Evolutionary conservation across 2,888 invertebrate genomes (phyloP).

Genomic region (Psococerastis gibbosa): DNA sequence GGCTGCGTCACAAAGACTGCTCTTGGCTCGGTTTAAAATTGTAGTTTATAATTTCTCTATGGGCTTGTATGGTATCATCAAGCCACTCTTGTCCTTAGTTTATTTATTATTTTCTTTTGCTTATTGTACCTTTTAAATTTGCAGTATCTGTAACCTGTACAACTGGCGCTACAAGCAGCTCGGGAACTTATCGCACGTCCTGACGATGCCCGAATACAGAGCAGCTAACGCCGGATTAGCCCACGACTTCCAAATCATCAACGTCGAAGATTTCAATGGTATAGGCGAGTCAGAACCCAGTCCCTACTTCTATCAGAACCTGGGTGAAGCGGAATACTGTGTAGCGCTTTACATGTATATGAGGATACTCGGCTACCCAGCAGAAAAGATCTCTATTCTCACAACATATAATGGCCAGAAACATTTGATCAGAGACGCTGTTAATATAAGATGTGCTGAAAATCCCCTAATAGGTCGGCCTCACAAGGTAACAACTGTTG

Average conservation of each 20-base stretch:
- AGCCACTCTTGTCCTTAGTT: too few relatives aligned
- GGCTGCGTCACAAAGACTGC: too few relatives aligned
- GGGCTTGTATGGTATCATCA: too few relatives aligned
- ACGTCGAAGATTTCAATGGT: conserved; percentile 93
- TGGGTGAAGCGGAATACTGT: conserved; percentile 83
- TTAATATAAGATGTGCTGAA: conserved; percentile 77
- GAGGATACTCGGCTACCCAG: conserved; percentile 91
- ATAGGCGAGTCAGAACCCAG: conserved; percentile 95
- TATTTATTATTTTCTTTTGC: too few relatives aligned
- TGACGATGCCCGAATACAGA: conserved; percentile 64
- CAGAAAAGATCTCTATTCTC: conserved; percentile 88
- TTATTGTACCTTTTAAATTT: too few relatives aligned
- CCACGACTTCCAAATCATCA: conserved; percentile 85
- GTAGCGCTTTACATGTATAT: conserved; percentile 98
- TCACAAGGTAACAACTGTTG: conserved; percentile 87
- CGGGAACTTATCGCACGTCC: conserved; percentile 85
- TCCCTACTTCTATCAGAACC: conserved; percentile 93
- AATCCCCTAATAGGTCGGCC: conserved; percentile 91
- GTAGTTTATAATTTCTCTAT: too few relatives aligned
- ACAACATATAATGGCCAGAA: conserved; percentile 99
- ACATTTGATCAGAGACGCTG: conserved; percentile 88
- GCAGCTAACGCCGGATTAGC: conserved; percentile 82
- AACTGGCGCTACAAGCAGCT: conserved; percentile 93
- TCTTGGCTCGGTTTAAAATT: too few relatives aligned
- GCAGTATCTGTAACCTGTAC: conserved; percentile 76